Base-by-base conservation (phyloP, 2,797 vertebrate species). In the Dendrocincla fuliginosa region DNA sequence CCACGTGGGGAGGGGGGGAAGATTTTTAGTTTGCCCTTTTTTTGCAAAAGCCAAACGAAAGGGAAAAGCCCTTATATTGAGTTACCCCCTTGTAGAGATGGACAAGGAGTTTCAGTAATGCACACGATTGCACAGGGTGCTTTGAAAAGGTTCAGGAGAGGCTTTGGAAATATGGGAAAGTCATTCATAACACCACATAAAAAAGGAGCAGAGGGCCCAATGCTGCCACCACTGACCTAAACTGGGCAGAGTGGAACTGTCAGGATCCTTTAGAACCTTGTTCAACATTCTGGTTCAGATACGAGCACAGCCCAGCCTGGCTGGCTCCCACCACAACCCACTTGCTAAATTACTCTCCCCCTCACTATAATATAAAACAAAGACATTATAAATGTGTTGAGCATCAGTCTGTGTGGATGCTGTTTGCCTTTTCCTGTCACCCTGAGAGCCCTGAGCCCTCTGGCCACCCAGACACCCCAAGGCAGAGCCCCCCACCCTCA, bases 151-250 rank as follows among this genome's bases (percentile, higher is more conserved):
- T 89, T 80, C 63, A 39, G 74, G 68, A 77, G 89, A 44, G 41
- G 70, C 78, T 90, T 93, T 87, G 90, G 86, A 96, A 95, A 80
- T 59, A 88, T 28, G 53, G 90, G n/a, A 93, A 96, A 96, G 71
- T 47, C 12, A 93, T 95, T 93, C 91, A 77, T 64, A 80, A 77
- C 37, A 85, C 25, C 89, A 90, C 57, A 80, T 89, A n/a, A 93
- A 94, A 89, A 90, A 46, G 50, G n/a, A 87, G 87, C 13, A 64
- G 78, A 77, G 87, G 87, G 89, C n/a, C 92, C 84, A 22, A 68
- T 96, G 52, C 81, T 70, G 60, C 56, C 84, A 49, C 81, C 64
- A 74, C 49, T 7, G 73, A 74, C 74, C 82, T 55, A 28, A 52
- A 83, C 68, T 57, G 71, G 42, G 81, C 75, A 87, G 67, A 49